phyloP scores from a whole-genome alignment of 2,113 vertebrate species.

The Lucifuga dentata region DNA sequence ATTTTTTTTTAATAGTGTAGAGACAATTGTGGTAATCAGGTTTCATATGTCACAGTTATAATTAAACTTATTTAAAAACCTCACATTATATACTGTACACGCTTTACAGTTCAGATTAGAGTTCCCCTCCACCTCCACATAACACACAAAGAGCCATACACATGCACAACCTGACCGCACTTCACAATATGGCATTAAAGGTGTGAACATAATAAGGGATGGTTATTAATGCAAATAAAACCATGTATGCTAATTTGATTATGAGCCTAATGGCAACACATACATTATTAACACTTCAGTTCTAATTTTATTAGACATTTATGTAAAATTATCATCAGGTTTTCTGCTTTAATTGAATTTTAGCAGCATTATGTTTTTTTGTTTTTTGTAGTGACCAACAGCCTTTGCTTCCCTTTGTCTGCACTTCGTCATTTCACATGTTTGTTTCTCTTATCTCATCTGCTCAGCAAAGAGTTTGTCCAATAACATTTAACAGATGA shows the following conservation, averaged over 20 bases:
- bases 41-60: too few relatives aligned
- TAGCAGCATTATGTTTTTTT: not conserved
- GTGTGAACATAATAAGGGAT: too few relatives aligned
- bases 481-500: conserved; percentile 16
- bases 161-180: not conserved
- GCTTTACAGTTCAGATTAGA: not conserved
- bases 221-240: too few relatives aligned
- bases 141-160: not conserved
- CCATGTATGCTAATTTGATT: too few relatives aligned
- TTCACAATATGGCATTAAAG: too few relatives aligned
- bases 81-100: too few relatives aligned
- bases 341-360: not conserved
- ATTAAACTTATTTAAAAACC: too few relatives aligned
- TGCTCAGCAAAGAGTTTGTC: conserved; percentile 18
- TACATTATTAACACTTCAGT: too few relatives aligned
- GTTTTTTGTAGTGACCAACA: not conserved
- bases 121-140: conserved; percentile 4
- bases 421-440: not conserved
- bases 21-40: too few relatives aligned
- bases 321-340: not conserved
- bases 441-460: conserved; percentile 33
- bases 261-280: too few relatives aligned
- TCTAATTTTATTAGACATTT: too few relatives aligned
- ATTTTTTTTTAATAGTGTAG: too few relatives aligned
- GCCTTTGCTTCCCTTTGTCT: conserved; percentile 8